These are phyloP conservation scores for Greenwoodochromis staneri DNA, from an alignment of 2,113 vertebrate species.

Conservation along the genomic window DNA sequence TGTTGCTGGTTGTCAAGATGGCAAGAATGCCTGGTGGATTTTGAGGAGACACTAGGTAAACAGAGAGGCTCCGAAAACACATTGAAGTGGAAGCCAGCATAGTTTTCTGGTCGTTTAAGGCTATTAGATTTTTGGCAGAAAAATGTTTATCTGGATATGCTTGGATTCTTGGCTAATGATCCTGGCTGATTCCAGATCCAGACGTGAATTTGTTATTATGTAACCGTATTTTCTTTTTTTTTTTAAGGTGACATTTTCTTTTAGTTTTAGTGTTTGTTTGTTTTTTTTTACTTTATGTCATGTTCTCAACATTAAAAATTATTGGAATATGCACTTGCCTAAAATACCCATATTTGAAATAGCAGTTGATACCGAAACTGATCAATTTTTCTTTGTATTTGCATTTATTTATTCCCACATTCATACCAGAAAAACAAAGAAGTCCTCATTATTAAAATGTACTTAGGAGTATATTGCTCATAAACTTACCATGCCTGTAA, in stretches of 20 bases:
- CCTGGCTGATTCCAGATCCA: background rate
- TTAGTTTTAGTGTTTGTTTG: background rate
- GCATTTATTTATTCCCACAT: background rate
- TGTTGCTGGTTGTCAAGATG: background rate
- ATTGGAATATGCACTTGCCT: background rate
- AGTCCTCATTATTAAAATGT: background rate
- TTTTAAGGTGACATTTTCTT: background rate
- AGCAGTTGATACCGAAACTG: background rate
- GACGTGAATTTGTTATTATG: background rate
- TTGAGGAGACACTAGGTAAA: background rate
- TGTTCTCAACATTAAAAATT: background rate
- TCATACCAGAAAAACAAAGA: background rate
- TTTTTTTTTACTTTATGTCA: background rate
- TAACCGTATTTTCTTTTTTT: background rate
- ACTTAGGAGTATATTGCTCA: background rate
- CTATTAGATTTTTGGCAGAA: background rate
- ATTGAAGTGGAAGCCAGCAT: background rate
- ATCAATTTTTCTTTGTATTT: background rate
- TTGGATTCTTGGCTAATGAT: background rate
- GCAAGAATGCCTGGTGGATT: conserved; percentile 34
- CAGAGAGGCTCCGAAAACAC: background rate
- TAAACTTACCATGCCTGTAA: background rate
- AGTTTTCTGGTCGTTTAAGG: background rate
- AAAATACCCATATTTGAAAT: background rate
- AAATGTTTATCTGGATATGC: background rate